These are phyloP conservation scores for Papilio aristodemus DNA, from an alignment of 1,140 invertebrate genomes.

Conservation along the genomic window DNA sequence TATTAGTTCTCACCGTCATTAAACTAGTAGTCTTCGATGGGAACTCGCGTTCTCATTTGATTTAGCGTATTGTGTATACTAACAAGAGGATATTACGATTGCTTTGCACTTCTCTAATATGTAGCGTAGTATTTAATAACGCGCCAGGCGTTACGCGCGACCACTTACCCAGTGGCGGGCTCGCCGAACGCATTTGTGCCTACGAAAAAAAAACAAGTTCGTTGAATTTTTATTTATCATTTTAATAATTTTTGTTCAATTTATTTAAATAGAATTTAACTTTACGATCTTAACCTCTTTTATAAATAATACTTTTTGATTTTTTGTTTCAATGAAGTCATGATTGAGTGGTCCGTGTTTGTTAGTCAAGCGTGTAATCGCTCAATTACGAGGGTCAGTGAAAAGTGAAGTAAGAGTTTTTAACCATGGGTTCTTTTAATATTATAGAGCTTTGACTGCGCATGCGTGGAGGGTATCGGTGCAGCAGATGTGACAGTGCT, in stretches of 20 bases:
- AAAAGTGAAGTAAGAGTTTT: slow-evolving; percentile 54
- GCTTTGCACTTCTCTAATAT: slow-evolving; percentile 55
- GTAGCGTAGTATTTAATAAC: slow-evolving; percentile 76
- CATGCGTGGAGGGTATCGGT: slow-evolving; percentile 44
- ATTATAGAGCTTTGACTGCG: slow-evolving; percentile 70
- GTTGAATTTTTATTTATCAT: slow-evolving; percentile 29
- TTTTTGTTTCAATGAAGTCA: not conserved
- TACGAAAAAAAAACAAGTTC: slow-evolving; percentile 46
- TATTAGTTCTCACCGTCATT: slow-evolving; percentile 24
- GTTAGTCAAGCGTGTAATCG: slow-evolving; percentile 9
- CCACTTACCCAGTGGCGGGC: slow-evolving; percentile 64
- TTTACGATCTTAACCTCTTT: too few relatives aligned
- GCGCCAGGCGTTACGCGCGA: slow-evolving; percentile 55
- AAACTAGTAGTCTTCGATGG: slow-evolving; percentile 20
- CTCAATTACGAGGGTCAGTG: slow-evolving; percentile 56
- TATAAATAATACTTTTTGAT: too few relatives aligned
- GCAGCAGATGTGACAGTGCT: slow-evolving; percentile 54
- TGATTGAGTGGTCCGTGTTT: not conserved
- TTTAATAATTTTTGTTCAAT: not conserved
- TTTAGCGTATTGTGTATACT: slow-evolving; percentile 26
- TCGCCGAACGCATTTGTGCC: slow-evolving; percentile 56
- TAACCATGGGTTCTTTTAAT: slow-evolving; percentile 62
- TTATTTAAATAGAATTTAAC: slow-evolving; percentile 30
- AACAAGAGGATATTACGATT: slow-evolving; percentile 38
- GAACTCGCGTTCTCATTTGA: slow-evolving; percentile 25